A percentile compares a stretch with the other conserved stretches of the same genome.
Conservation (phyloP, 1,140 invertebrate genomes). For the Drosophila sulfurigaster region DNA sequence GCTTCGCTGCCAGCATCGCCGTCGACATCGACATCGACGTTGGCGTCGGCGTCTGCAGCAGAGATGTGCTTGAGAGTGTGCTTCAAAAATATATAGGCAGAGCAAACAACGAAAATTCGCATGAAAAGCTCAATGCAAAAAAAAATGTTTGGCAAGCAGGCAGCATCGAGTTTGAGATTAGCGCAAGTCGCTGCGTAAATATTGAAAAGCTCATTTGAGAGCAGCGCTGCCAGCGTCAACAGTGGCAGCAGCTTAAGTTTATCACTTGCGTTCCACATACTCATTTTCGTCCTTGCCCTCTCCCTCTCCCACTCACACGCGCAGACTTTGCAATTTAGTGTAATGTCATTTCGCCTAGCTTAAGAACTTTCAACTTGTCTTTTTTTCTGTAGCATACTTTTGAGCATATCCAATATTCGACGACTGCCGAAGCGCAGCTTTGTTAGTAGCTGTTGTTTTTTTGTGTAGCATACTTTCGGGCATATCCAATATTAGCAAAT, state of each 20-base stretch:
- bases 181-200: conserved; percentile 72
- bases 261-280: conserved; percentile 13
- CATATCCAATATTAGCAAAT: background rate
- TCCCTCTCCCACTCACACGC: background rate
- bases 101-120: conserved; percentile 54
- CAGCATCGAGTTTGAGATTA: conserved; percentile 49
- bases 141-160: conserved; percentile 48
- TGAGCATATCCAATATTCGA: background rate
- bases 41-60: conserved; percentile 31
- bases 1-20: conserved; percentile 15
- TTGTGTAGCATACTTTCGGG: conserved; percentile 3
- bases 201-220: conserved; percentile 71
- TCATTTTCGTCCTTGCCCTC: too few species aligned
- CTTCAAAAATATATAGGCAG: conserved; percentile 65
- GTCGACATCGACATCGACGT: conserved; percentile 5
- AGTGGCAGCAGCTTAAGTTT: conserved; percentile 31
- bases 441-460: background rate
- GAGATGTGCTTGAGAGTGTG: conserved; percentile 57
- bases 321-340: conserved; percentile 11
- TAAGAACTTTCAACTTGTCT: conserved; percentile 9
- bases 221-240: conserved; percentile 50
- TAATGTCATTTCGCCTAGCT: conserved; percentile 21
- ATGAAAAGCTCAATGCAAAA: conserved; percentile 76
- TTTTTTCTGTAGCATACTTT: conserved; percentile 8
- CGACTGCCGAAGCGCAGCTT: background rate